Evolutionary conservation across 2,797 vertebrate genomes (phyloP).

Genomic region (Protonibea diacanthus): DNA sequence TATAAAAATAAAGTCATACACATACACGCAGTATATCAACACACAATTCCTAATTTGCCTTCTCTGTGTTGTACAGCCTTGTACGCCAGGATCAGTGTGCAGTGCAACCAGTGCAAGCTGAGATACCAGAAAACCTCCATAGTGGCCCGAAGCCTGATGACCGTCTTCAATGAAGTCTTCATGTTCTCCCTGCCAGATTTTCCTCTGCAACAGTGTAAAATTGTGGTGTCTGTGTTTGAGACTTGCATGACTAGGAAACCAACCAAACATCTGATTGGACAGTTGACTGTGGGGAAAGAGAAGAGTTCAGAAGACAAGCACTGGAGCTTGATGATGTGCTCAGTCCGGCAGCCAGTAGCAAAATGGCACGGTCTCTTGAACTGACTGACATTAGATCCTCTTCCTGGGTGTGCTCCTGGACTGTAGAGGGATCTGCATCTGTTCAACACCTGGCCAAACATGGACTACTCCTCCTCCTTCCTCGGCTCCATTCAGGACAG

Average conservation of each 20-base stretch:
- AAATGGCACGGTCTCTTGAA: constrained; percentile 82
- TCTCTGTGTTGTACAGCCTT: constrained; percentile 72
- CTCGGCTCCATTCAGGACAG: background rate
- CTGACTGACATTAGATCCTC: constrained; percentile 32
- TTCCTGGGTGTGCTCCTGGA: background rate
- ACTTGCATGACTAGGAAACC: constrained; percentile 57
- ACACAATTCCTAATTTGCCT: background rate
- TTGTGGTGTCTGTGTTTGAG: constrained; percentile 83
- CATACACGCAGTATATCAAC: background rate
- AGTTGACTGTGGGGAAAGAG: constrained; percentile 78
- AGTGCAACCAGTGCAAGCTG: constrained; percentile 82
- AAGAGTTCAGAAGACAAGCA: constrained; percentile 76
- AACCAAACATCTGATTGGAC: constrained; percentile 81
- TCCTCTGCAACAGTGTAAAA: constrained; percentile 75
- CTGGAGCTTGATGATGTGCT: constrained; percentile 85
- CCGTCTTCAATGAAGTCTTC: constrained; percentile 86
- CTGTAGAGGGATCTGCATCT: background rate
- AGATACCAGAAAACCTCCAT: constrained; percentile 84
- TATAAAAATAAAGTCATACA: background rate
- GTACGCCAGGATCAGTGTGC: constrained; percentile 82
- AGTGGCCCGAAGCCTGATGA: constrained; percentile 66
- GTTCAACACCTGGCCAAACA: background rate
- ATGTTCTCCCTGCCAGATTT: constrained; percentile 83
- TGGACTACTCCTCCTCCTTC: background rate
- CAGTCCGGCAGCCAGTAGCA: constrained; percentile 85